A percentile compares a stretch with the other conserved stretches of the same genome.
Evolutionary conservation across 2,797 vertebrate genomes (phyloP).

Genomic region (Crenichthys baileyi): DNA sequence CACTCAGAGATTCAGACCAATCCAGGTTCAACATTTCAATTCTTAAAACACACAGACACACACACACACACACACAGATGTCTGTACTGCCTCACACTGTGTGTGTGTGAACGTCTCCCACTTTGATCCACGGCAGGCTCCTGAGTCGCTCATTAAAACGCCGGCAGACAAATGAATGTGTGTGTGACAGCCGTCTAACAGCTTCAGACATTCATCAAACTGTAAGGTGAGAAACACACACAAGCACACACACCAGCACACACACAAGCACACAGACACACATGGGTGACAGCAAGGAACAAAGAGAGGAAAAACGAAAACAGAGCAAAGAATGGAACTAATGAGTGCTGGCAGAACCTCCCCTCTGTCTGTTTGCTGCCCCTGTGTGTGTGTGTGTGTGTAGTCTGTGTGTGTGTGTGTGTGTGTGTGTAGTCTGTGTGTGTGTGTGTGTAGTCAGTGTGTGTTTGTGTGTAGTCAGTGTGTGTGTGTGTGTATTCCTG

Average conservation of each 20-base stretch:
- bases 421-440: too few species aligned
- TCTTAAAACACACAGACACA: not conserved
- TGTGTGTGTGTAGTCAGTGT: too few species aligned
- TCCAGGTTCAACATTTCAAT: conserved; percentile 1
- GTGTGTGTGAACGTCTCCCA: not conserved
- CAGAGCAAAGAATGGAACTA: conserved; percentile 32
- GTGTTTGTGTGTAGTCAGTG: too few species aligned
- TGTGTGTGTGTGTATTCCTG: too few species aligned
- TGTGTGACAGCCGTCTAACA: conserved; percentile 56
- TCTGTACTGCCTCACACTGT: not conserved
- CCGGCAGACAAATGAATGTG: conserved; percentile 32
- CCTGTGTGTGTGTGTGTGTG: too few species aligned
- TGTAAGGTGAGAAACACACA: conserved; percentile 19
- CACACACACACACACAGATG: not conserved
- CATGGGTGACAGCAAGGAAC: conserved; percentile 46
- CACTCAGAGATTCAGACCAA: not conserved
- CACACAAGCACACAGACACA: conserved; percentile 14
- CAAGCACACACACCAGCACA: conserved; percentile 20
- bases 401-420: too few species aligned
- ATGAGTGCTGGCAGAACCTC: conserved; percentile 27
- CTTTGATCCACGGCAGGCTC: conserved; percentile 40
- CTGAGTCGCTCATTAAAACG: conserved; percentile 47
- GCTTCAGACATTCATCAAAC: conserved; percentile 64
- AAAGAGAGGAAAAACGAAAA: conserved; percentile 32
- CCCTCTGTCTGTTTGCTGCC: not conserved